Base-by-base conservation (phyloP, 2,113 vertebrate species). In the Hypomesus transpacificus region DNA sequence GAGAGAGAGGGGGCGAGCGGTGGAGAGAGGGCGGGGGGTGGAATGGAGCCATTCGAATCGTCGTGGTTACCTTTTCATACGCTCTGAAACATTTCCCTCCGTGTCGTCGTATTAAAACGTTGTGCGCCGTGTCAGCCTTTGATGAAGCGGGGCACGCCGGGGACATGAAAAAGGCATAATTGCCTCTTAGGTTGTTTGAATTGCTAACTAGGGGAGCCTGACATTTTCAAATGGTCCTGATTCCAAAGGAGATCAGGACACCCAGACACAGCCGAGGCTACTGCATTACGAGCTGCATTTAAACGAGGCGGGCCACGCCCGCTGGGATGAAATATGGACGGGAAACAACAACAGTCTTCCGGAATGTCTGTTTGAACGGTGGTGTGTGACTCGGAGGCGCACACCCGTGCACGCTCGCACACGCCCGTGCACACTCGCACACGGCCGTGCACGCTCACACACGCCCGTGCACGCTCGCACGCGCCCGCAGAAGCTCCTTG, bases 91-190 rank as follows among this genome's bases (percentile, higher is more conserved):
- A 88, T 92, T 93, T 91, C 91, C 92, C 91, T 91, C 86, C 75
- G 84, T 87, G 87, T 87, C 67, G 73, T 76, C 75, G 72, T 92
- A 90, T 92, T 93, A 92, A 90, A 92, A 92, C 91, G 89, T 82
- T 22, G 73, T 87, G 82, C 89, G 80, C 71, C 50, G 70, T 93
- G 93, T 94, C 94, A 91, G 87, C 88, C 80, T 92, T 89, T 88
- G 89, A 93, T 91, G 91, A 85, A 83, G 84, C 77, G 78, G 80
- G 90, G 92, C 92, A 93, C 81, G 75, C 85, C 31, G 86, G 86
- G 89, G 79, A 92, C 91, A 92, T 87, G 92, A 92, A 92, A 92
- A 90, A 87, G 90, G 86, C 1, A 57, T 94, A 94, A 95, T 94
- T 93, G 93, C 89, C 77, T 75, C 80, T 52, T 74, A 84, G 91